Percentiles rank a stretch among this genome's conserved stretches.
Evolutionary conservation across 1,140 invertebrate genomes (phyloP).

Genomic region (Medauroidea extradentata): DNA sequence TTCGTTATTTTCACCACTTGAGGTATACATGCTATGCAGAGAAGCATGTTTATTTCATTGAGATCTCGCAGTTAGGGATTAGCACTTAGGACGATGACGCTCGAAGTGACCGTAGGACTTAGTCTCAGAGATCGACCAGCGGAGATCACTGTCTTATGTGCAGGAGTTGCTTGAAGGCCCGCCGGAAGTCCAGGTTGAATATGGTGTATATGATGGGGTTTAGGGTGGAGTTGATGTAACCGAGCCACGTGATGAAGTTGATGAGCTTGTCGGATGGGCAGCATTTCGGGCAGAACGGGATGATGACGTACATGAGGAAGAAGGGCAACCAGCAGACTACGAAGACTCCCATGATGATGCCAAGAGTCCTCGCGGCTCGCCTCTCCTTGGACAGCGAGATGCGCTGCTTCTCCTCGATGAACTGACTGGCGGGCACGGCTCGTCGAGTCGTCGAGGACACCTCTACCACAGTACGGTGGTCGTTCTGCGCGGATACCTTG

Average conservation of each 20-base stretch:
- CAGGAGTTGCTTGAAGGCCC: conserved; percentile 84
- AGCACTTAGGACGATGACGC: no score
- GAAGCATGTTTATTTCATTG: no score
- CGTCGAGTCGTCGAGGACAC: conserved; percentile 33
- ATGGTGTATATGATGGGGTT: conserved; percentile 98
- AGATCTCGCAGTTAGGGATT: no score
- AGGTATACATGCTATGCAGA: no score
- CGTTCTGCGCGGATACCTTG: conserved; percentile 13
- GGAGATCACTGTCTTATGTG: conserved; percentile 46
- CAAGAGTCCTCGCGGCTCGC: conserved; percentile 84
- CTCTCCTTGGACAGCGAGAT: conserved; percentile 90
- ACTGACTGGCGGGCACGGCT: conserved; percentile 71
- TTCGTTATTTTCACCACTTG: no score
- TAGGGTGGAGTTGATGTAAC: conserved; percentile 95
- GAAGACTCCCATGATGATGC: conserved; percentile 93
- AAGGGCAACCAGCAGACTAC: conserved; percentile 97
- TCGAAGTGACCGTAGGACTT: no score
- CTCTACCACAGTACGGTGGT: conserved; percentile 18
- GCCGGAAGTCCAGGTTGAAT: conserved; percentile 93
- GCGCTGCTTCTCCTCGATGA: conserved; percentile 89
- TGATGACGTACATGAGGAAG: conserved; percentile 90
- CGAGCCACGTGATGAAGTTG: conserved; percentile 94
- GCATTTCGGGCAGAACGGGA: conserved; percentile 76
- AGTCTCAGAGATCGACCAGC: no score
- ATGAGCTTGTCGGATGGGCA: conserved; percentile 74